Base-by-base conservation (phyloP, 2,797 vertebrate species). In the Leptodactylus fallax region DNA sequence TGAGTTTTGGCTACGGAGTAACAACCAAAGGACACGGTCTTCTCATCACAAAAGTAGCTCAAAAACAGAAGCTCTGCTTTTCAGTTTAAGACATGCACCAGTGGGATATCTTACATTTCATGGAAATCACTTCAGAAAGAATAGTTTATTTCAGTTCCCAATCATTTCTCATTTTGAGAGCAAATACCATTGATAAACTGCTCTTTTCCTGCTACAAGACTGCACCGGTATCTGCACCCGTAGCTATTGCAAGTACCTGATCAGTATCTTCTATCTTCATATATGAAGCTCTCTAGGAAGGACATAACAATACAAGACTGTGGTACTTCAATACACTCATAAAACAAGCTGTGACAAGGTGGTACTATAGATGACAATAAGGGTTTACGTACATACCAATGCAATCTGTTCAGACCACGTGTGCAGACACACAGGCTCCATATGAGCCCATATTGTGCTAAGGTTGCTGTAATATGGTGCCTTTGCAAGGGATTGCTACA, bases 11-110 rank as follows among this genome's bases (percentile, higher is more conserved):
- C 85, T 47, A 63, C 19, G 61, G 69, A 83, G 67, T 61, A 87
- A 78, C 45, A 89, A 83, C 85, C 65, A 78, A 83, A 79, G 36
- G 85, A 89, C 79, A 89, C 85, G 65, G 85, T 82, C 85, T 89
- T 89, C 88, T 89, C 88, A 87, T 86, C 85, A 89, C 19, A 11
- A 86, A 74, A 21, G 72, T 83, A 79, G 83, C 87, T 86, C 79
- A 72, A 83, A 89, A 87, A 89, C 85, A 86, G 88, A 87, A 89
- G 88, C 85, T 89, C 88, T 89, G 85, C 85, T 89, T 83, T 89
- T 89, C 63, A 89, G 88, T 63, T 89, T 89, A 89, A 72, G 63
- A 58, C 82, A 55, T 83, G 81, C 55, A 87, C 88, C 85, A 72
- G 74, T 71, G 88, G 88, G 88, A 89, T 83, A 72, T 25, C 71